These are phyloP conservation scores for Epizoanthus illoricatus DNA, from an alignment of 92 coral and sea anemone genomes.

Conservation along the genomic window DNA sequence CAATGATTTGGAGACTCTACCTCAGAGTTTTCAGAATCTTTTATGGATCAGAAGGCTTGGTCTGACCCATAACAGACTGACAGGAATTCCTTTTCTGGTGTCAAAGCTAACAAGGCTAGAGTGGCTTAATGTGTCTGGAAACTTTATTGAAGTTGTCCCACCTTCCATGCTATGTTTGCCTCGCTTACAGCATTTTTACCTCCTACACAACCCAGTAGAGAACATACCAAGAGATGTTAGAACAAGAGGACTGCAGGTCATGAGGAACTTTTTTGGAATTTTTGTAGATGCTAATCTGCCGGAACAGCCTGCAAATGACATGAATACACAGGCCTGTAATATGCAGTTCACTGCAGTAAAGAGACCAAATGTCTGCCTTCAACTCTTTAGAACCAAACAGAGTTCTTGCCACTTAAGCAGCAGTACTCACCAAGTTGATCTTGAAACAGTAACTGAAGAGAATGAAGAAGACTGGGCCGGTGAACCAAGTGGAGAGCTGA, in stretches of 20 bases:
- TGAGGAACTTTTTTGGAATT: slow-evolving; percentile 58
- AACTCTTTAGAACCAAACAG: slow-evolving; percentile 8
- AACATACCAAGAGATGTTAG: slow-evolving; percentile 71
- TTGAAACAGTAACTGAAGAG: not conserved
- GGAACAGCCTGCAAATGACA: not conserved
- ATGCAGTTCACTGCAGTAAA: not conserved
- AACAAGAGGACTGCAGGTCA: slow-evolving; percentile 46
- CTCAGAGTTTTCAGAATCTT: slow-evolving; percentile 54
- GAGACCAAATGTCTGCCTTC: not conserved
- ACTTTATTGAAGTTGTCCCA: slow-evolving; percentile 60
- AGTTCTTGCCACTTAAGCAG: not conserved
- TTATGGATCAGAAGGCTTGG: slow-evolving; percentile 53
- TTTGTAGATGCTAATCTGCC: not conserved
- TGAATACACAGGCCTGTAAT: not conserved
- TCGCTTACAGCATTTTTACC: slow-evolving; percentile 48
- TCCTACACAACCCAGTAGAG: slow-evolving; percentile 69
- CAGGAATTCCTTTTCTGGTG: slow-evolving; percentile 52
- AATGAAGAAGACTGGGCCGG: not conserved
- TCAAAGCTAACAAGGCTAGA: slow-evolving; percentile 46
- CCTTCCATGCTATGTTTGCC: slow-evolving; percentile 53
- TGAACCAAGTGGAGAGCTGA: not conserved
- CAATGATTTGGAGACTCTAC: slow-evolving; percentile 55
- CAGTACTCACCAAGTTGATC: not conserved
- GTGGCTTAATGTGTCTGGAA: slow-evolving; percentile 83
- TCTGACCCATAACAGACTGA: slow-evolving; percentile 64